Percentiles rank a stretch among this genome's conserved stretches.
These are phyloP conservation scores for Coregonus suidteri DNA, from an alignment of 2,797 vertebrate genomes.

Conservation along the genomic window DNA sequence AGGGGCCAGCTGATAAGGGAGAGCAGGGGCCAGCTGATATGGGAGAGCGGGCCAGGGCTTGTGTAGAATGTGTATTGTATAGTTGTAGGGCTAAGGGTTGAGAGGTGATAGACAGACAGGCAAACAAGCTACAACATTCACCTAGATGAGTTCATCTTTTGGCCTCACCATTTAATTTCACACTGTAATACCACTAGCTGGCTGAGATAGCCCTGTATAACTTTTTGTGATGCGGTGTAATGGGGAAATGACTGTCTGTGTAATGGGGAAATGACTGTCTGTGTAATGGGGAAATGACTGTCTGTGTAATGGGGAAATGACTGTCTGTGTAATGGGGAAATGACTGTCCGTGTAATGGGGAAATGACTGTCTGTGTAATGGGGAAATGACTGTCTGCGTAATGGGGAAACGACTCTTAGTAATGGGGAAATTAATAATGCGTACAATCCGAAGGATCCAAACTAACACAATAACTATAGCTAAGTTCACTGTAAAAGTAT, in stretches of 20 bases:
- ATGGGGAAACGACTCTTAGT: no score
- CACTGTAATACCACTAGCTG: neutral
- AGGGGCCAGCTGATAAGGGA: no score
- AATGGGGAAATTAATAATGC: no score
- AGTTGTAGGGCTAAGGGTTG: neutral
- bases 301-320: no score
- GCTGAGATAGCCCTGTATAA: neutral
- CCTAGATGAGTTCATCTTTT: neutral
- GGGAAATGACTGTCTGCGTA: no score
- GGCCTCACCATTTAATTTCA: neutral
- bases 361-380: no score
- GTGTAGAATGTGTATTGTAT: neutral
- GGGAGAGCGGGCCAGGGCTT: neutral
- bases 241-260: no score
- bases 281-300: no score
- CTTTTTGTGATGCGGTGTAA: neutral
- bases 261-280: no score
- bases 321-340: no score
- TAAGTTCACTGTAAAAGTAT: neutral
- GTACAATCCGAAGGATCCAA: neutral
- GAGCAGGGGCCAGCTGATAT: neutral
- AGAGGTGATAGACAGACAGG: slow-evolving; percentile 1
- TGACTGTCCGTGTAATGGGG: no score
- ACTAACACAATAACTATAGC: neutral
- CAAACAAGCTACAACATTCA: neutral